Evolutionary conservation across 1,140 invertebrate genomes (phyloP).

Genomic region (Galendromus occidentalis): DNA sequence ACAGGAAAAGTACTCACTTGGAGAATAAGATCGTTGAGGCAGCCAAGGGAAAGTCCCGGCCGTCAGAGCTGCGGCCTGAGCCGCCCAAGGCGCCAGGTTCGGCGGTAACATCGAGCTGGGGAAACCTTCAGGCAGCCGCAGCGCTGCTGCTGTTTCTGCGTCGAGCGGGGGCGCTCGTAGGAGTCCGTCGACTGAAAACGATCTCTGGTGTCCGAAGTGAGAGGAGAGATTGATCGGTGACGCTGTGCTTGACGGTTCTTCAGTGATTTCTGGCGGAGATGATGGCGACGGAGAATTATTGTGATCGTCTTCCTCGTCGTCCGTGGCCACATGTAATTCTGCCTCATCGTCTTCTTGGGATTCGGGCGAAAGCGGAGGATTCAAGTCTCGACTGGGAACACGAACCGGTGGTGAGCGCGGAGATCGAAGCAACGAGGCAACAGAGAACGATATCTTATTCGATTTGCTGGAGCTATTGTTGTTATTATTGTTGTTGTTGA

Average conservation of each 20-base stretch:
- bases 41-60: constrained; percentile 6
- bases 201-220: background rate
- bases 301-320: background rate
- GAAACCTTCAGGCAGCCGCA: background rate
- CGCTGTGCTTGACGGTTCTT: background rate
- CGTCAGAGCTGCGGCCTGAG: background rate
- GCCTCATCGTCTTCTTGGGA: constrained; percentile 3
- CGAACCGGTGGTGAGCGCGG: background rate
- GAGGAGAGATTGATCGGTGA: constrained; percentile 7
- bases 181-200: constrained; percentile 1
- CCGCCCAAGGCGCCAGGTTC: constrained; percentile 2
- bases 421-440: background rate
- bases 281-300: background rate
- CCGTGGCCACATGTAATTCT: constrained; percentile 3
- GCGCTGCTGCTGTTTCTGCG: background rate
- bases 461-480: background rate
- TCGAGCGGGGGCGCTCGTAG: background rate
- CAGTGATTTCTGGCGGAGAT: background rate
- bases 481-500: constrained; percentile 10
- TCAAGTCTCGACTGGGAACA: background rate
- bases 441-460: background rate
- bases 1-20: background rate
- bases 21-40: background rate
- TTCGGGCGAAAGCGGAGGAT: background rate
- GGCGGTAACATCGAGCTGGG: background rate